phyloP scores from a whole-genome alignment of 2,797 vertebrate species.

The Cephalopachus bancanus region DNA sequence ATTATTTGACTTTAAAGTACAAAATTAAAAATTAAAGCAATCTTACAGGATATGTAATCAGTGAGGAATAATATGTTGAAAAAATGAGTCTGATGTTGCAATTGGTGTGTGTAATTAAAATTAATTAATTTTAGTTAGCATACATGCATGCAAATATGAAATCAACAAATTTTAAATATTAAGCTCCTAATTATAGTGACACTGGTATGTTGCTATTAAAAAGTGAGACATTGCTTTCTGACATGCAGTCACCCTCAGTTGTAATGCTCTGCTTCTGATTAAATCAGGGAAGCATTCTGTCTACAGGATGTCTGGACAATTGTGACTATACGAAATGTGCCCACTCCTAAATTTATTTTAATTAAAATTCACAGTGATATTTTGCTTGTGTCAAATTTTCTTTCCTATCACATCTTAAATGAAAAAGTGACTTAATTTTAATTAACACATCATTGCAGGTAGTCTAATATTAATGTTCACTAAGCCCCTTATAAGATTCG shows the following conservation, averaged over 20 bases:
- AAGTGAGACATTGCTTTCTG: conserved; percentile 77
- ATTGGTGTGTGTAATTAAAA: conserved; percentile 91
- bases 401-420: conserved; percentile 68
- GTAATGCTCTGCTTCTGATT: conserved; percentile 62
- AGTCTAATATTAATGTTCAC: conserved; percentile 74
- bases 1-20: conserved; percentile 91
- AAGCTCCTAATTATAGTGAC: conserved; percentile 88
- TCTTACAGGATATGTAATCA: conserved; percentile 90
- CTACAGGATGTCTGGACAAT: conserved; percentile 65
- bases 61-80: conserved; percentile 89
- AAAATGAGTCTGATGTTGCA: conserved; percentile 90
- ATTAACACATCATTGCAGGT: conserved; percentile 73
- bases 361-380: conserved; percentile 73
- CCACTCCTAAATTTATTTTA: conserved; percentile 44
- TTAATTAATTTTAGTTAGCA: conserved; percentile 91
- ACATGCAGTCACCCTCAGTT: conserved; percentile 71
- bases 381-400: conserved; percentile 65
- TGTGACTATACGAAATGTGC: not conserved
- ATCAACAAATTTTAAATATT: conserved; percentile 90
- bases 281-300: conserved; percentile 50
- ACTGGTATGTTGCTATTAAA: conserved; percentile 77
- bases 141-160: conserved; percentile 89
- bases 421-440: conserved; percentile 76
- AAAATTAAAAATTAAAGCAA: conserved; percentile 91
- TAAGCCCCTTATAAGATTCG: conserved; percentile 70